Conservation (phyloP, 1,140 invertebrate genomes). For the Caenorhabditis elegans region DNA sequence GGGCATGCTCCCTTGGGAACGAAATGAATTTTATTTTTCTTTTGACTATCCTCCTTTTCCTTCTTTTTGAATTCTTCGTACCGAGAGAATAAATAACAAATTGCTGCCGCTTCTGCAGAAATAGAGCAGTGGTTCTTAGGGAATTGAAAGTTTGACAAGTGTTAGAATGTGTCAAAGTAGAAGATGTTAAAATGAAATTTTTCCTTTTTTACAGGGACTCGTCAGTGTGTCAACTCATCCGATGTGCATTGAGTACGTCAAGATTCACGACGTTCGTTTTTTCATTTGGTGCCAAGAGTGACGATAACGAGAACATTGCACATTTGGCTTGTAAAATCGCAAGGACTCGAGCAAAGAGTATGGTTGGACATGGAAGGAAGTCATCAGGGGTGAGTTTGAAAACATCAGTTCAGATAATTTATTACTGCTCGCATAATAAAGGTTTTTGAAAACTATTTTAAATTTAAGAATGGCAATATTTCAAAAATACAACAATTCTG, state of each 20-base stretch:
- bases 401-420: too few species aligned
- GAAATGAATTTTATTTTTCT: conserved; percentile 1
- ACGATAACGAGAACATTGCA: conserved; percentile 48
- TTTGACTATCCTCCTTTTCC: neutral
- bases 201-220: conserved; percentile 38
- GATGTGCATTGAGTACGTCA: neutral
- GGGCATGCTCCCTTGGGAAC: conserved; percentile 11
- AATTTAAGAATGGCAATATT: too few species aligned
- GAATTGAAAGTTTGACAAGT: conserved; percentile 28
- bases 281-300: conserved; percentile 37
- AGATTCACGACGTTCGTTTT: conserved; percentile 40
- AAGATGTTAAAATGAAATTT: neutral
- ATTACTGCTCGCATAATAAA: too few species aligned
- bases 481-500: too few species aligned
- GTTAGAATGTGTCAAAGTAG: conserved; percentile 17
- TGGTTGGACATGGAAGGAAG: neutral
- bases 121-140: neutral
- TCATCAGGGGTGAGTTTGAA: neutral
- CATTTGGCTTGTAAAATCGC: conserved; percentile 45
- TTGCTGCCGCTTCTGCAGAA: neutral
- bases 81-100: conserved; percentile 18
- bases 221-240: conserved; percentile 27
- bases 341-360: neutral
- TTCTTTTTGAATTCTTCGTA: conserved; percentile 5
- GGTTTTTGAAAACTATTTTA: too few species aligned